These are phyloP conservation scores for Telmatherina bonti DNA, from an alignment of 2,797 vertebrate genomes.

Conservation along the genomic window DNA sequence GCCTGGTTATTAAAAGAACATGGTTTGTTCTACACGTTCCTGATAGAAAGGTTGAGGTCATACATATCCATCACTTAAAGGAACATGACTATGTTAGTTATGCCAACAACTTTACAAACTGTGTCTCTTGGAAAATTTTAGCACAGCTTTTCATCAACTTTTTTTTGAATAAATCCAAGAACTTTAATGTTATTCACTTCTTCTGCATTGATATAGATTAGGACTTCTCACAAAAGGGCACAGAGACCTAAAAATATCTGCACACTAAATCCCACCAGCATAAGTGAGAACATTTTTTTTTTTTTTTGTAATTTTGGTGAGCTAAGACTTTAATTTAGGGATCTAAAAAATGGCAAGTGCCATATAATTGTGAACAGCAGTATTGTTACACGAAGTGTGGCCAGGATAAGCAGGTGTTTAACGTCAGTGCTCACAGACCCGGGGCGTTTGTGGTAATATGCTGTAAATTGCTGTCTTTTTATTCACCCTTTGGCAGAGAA, in stretches of 20 bases:
- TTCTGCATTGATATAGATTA: neutral
- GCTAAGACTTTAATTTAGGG: conserved; percentile 9
- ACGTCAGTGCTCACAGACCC: conserved; percentile 30
- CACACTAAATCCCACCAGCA: neutral
- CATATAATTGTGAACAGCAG: conserved; percentile 45
- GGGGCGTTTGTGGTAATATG: conserved; percentile 52
- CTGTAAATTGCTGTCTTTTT: conserved; percentile 52
- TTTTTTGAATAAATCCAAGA: neutral
- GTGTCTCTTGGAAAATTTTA: conserved; percentile 6
- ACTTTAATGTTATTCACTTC: neutral
- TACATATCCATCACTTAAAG: neutral
- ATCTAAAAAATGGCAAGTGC: neutral
- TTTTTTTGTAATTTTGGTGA: neutral
- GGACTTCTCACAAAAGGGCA: conserved; percentile 8
- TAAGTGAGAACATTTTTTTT: neutral
- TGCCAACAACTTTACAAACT: conserved; percentile 10
- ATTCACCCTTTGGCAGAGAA: conserved; percentile 48
- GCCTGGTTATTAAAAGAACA: neutral
- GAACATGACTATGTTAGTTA: no score
- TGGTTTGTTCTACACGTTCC: neutral
- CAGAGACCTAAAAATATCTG: conserved; percentile 17
- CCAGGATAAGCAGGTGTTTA: conserved; percentile 64
- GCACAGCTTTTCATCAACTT: neutral
- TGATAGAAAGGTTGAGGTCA: neutral
- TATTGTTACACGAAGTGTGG: conserved; percentile 26